Evolutionary conservation across 1,140 invertebrate genomes (phyloP).

Genomic region (Chrysopa pallens): DNA sequence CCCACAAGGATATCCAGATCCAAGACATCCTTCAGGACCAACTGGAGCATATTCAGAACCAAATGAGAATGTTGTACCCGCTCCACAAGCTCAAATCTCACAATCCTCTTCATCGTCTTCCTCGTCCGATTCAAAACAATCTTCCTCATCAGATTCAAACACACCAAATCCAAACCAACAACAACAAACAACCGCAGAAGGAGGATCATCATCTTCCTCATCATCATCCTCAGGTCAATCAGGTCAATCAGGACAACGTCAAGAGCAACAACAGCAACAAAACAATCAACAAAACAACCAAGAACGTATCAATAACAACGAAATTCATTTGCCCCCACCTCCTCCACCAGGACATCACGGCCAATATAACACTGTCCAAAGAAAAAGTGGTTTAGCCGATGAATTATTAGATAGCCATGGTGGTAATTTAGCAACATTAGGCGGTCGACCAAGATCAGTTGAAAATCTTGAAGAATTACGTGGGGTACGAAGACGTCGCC

Average conservation of each 20-base stretch:
- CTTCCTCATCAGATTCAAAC: slow-evolving; percentile 42
- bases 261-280: slow-evolving; percentile 19
- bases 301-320: slow-evolving; percentile 19
- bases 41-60: slow-evolving; percentile 65
- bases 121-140: slow-evolving; percentile 50
- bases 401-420: slow-evolving; percentile 30
- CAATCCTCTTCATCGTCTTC: slow-evolving; percentile 44
- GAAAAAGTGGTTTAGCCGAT: slow-evolving; percentile 52
- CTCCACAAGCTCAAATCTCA: slow-evolving; percentile 53
- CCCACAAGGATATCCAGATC: slow-evolving; percentile 62
- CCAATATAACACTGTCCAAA: slow-evolving; percentile 63
- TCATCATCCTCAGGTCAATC: slow-evolving; percentile 33
- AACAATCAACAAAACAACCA: slow-evolving; percentile 5
- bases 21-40: slow-evolving; percentile 61
- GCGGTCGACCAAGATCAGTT: slow-evolving; percentile 67
- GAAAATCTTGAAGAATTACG: slow-evolving; percentile 51
- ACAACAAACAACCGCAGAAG: not conserved
- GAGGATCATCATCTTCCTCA: slow-evolving; percentile 24
- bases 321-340: slow-evolving; percentile 58
- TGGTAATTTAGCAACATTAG: slow-evolving; percentile 59
- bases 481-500: slow-evolving; percentile 41
- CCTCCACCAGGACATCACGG: slow-evolving; percentile 56
- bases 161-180: slow-evolving; percentile 23
- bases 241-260: not conserved
- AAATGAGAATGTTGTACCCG: slow-evolving; percentile 57